phyloP scores from a whole-genome alignment of 2,113 vertebrate species.

The Ictidomys tridecemlineatus region DNA sequence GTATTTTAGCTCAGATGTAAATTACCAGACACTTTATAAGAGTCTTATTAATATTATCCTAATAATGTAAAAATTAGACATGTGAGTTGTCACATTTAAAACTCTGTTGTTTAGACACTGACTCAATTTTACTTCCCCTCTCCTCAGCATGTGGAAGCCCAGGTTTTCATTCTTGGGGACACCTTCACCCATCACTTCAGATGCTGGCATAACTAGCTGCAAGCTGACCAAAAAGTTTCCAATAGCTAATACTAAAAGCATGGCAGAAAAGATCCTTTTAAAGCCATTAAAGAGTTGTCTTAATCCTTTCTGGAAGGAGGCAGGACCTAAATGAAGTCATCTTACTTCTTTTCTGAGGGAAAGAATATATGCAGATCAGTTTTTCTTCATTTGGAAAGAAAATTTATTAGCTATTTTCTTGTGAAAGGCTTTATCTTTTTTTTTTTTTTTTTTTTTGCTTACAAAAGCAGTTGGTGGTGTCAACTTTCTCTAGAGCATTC shows the following conservation, averaged over 20 bases:
- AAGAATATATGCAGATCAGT: background rate
- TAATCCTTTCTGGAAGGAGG: constrained; percentile 42
- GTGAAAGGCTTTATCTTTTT: constrained; percentile 22
- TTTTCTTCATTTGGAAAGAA: constrained; percentile 17
- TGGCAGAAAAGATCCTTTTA: background rate
- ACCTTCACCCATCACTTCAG: background rate
- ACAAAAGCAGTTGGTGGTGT: background rate
- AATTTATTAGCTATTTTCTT: constrained; percentile 30
- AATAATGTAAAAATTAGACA: background rate
- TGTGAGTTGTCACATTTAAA: background rate
- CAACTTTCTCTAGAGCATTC: background rate
- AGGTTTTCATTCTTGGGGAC: background rate
- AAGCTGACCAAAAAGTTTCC: background rate
- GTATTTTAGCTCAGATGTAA: constrained; percentile 7
- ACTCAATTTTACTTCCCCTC: background rate
- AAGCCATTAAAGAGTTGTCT: background rate
- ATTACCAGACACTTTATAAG: constrained; percentile 6
- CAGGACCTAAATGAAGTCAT: constrained; percentile 27
- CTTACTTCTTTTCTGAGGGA: constrained; percentile 8
- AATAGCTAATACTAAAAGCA: constrained; percentile 50
- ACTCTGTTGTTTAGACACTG: background rate
- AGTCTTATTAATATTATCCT: background rate
- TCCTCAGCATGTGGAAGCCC: background rate
- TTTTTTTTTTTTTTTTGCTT: constrained; percentile 42
- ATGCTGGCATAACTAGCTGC: background rate